Evolutionary conservation across 2,797 vertebrate species (phyloP).

Genomic region (Adrianichthys oophorus): DNA sequence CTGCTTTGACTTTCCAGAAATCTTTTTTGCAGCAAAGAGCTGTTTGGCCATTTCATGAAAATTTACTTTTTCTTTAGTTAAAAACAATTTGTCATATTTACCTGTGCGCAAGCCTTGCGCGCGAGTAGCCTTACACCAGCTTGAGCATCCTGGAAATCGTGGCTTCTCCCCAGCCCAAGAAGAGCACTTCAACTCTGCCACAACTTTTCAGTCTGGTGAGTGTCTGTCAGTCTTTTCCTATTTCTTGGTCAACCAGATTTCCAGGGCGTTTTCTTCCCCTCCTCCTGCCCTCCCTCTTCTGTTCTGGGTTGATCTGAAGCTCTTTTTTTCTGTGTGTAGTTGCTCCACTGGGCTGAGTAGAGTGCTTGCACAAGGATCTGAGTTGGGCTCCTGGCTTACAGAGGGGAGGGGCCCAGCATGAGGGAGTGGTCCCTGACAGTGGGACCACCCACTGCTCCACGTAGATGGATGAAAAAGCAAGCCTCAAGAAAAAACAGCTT

Average conservation of each 20-base stretch:
- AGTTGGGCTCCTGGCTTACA: constrained; percentile 74
- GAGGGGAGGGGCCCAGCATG: constrained; percentile 64
- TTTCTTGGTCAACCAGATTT: constrained; percentile 66
- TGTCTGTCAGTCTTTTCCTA: constrained; percentile 63
- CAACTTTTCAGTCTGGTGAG: constrained; percentile 56
- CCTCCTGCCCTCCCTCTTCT: constrained; percentile 50
- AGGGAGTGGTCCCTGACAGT: constrained; percentile 74
- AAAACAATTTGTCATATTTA: constrained; percentile 46
- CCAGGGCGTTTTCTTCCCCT: constrained; percentile 68
- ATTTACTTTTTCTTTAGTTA: not conserved
- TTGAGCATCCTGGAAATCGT: constrained; percentile 79
- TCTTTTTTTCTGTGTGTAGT: constrained; percentile 60
- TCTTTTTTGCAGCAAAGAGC: not conserved
- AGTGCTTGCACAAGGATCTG: constrained; percentile 71
- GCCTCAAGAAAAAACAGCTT: constrained; percentile 27
- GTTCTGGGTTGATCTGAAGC: constrained; percentile 59
- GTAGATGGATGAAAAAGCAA: constrained; percentile 34
- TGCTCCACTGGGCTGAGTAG: constrained; percentile 77
- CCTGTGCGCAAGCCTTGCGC: constrained; percentile 74
- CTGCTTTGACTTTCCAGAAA: no score
- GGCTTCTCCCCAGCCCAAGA: constrained; percentile 65
- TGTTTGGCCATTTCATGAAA: constrained; percentile 3
- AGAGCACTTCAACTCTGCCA: constrained; percentile 61
- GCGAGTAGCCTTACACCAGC: constrained; percentile 68
- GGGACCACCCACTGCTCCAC: constrained; percentile 72